phyloP scores from a whole-genome alignment of 2,888 invertebrate species.

The Yponomeuta plumbellus region DNA sequence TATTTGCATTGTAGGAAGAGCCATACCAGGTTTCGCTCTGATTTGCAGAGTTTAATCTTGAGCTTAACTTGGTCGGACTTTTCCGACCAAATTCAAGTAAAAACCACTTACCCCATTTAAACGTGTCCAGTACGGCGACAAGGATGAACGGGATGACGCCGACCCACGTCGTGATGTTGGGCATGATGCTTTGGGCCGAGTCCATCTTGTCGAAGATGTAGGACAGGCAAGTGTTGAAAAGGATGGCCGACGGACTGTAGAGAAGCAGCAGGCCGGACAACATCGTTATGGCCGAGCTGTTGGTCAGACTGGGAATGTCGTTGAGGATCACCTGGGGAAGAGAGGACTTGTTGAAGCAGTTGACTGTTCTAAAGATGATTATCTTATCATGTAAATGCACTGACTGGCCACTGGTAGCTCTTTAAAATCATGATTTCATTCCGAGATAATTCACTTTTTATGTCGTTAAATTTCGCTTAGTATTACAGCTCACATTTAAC shows the following conservation, averaged over 20 bases:
- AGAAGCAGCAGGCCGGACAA: constrained; percentile 80
- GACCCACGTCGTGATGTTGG: constrained; percentile 84
- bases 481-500: too few relatives aligned
- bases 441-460: too few relatives aligned
- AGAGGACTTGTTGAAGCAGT: background rate
- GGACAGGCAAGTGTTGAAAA: constrained; percentile 85
- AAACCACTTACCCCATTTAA: constrained; percentile 78
- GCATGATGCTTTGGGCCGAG: constrained; percentile 87
- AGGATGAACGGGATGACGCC: constrained; percentile 85
- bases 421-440: too few relatives aligned
- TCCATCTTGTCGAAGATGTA: constrained; percentile 90
- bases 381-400: too few relatives aligned
- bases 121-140: constrained; percentile 83
- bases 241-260: constrained; percentile 85
- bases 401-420: too few relatives aligned
- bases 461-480: too few relatives aligned
- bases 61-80: too few relatives aligned
- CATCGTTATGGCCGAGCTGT: constrained; percentile 81
- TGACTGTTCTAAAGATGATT: too few relatives aligned
- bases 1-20: too few relatives aligned
- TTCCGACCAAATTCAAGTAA: too few relatives aligned
- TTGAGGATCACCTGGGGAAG: constrained; percentile 77
- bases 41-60: too few relatives aligned
- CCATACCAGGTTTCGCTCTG: too few relatives aligned
- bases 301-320: constrained; percentile 82